A percentile compares a stretch with the other conserved stretches of the same genome.
Conservation (phyloP, 2,888 invertebrate genomes). For the Bhutanitis thaidina region DNA sequence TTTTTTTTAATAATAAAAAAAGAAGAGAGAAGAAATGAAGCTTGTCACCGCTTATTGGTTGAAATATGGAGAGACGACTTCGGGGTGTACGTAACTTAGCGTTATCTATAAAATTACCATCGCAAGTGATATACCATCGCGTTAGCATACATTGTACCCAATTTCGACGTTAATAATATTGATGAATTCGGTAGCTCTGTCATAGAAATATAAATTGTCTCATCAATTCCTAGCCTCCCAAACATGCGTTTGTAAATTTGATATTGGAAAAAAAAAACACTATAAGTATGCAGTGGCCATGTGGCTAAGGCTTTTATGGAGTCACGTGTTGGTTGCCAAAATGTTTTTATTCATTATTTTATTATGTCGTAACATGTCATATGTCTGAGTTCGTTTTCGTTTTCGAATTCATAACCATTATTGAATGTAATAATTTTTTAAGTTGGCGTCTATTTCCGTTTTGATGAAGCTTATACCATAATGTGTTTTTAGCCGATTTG, state of each 20-base stretch:
- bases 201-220: not conserved
- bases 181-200: constrained; percentile 20
- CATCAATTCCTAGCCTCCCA: not conserved
- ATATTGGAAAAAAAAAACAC: not conserved
- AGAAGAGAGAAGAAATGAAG: no score
- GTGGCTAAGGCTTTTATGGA: not conserved
- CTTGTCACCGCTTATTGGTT: no score
- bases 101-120: constrained; percentile 60
- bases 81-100: constrained; percentile 44
- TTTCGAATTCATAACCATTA: not conserved
- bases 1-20: no score
- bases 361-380: not conserved
- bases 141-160: constrained; percentile 8
- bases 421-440: not conserved
- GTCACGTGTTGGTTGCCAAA: not conserved
- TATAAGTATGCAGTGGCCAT: not conserved
- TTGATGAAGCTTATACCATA: not conserved
- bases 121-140: constrained; percentile 40
- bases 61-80: constrained; percentile 41
- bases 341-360: not conserved
- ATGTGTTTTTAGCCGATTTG: no score
- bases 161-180: constrained; percentile 15
- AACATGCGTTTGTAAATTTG: not conserved
- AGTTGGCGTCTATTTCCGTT: not conserved
- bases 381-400: not conserved